Conservation (phyloP, 2,797 vertebrate genomes). For the Periparus ater region DNA sequence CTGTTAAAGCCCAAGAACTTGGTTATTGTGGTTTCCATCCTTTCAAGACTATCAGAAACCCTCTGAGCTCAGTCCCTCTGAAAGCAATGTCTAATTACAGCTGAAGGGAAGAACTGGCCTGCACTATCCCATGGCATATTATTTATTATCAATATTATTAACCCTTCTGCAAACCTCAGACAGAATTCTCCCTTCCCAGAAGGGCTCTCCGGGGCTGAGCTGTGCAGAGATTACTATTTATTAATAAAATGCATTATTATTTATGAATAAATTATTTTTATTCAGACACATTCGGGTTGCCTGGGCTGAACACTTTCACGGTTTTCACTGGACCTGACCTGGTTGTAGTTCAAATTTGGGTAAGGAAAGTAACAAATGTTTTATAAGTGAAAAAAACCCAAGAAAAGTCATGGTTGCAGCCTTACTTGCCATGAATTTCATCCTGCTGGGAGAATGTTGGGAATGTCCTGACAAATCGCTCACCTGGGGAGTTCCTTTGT, state of each 20-base stretch:
- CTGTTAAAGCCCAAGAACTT: neutral
- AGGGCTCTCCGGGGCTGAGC: neutral
- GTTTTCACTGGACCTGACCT: neutral
- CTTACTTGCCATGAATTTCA: neutral
- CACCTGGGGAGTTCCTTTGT: neutral
- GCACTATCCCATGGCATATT: neutral
- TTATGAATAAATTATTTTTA: neutral
- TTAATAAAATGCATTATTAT: neutral
- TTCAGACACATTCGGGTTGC: fast-evolving
- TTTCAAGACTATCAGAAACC: neutral
- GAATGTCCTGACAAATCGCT: neutral
- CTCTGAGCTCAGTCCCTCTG: neutral
- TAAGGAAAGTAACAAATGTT: neutral
- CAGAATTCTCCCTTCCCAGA: neutral
- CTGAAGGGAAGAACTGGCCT: neutral
- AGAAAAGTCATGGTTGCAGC: neutral
- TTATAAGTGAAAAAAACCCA: neutral
- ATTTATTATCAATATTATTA: neutral
- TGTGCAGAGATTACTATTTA: neutral
- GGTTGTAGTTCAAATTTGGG: neutral
- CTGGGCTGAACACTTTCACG: neutral
- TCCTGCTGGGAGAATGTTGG: neutral
- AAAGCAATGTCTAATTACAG: neutral
- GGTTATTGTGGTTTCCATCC: neutral
- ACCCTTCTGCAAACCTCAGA: neutral